These are phyloP conservation scores for Philypnodon macrostomus DNA, from an alignment of 2,797 vertebrate species.

Conservation along the genomic window DNA sequence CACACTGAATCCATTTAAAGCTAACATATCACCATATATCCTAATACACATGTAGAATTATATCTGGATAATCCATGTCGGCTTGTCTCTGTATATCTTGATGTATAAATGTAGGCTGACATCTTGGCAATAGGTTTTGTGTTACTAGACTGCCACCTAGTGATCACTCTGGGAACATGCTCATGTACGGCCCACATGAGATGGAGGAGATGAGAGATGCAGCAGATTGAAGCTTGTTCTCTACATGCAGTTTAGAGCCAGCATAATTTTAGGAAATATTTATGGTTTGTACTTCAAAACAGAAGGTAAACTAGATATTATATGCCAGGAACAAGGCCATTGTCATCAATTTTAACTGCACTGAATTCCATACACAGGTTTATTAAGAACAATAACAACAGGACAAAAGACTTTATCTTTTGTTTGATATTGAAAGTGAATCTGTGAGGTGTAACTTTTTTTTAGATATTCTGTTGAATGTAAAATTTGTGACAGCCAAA, in stretches of 20 bases:
- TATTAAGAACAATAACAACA: too few species aligned
- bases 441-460: too few species aligned
- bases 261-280: constrained; percentile 17
- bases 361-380: too few species aligned
- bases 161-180: constrained; percentile 53
- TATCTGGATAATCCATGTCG: constrained; percentile 57
- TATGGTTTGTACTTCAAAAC: constrained; percentile 13
- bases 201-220: constrained; percentile 40
- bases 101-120: constrained; percentile 45
- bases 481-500: too few species aligned
- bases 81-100: constrained; percentile 52
- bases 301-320: not conserved
- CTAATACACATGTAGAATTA: constrained; percentile 49
- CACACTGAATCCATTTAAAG: constrained; percentile 3
- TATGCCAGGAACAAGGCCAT: too few species aligned
- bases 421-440: too few species aligned
- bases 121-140: constrained; percentile 45
- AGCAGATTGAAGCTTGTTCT: constrained; percentile 44
- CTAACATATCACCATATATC: constrained; percentile 29
- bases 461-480: too few species aligned
- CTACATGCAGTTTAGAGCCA: constrained; percentile 12
- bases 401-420: too few species aligned
- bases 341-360: too few species aligned
- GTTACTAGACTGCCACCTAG: constrained; percentile 84
- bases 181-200: constrained; percentile 26